A percentile compares a stretch with the other conserved stretches of the same genome.
phyloP scores from a whole-genome alignment of 2,113 vertebrate species.

The Geothlypis trichas region DNA sequence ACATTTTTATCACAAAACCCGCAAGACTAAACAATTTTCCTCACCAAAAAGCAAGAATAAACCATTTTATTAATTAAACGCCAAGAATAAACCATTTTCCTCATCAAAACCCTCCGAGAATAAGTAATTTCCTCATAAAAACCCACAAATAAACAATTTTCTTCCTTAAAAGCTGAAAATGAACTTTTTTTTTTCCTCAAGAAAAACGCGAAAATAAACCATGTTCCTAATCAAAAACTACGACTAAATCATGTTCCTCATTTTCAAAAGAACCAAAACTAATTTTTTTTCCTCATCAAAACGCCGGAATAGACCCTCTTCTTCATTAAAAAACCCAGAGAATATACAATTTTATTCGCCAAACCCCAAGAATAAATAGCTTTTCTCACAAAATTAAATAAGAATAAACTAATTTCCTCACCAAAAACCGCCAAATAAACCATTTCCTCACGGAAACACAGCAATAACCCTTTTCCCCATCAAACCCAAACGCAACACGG shows the following conservation, averaged over 20 bases:
- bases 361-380: neutral
- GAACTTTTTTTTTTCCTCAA: neutral
- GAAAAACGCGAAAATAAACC: neutral
- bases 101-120: neutral
- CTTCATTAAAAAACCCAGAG: neutral
- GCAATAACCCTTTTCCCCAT: neutral
- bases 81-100: neutral
- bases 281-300: neutral
- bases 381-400: neutral
- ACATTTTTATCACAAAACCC: neutral
- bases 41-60: neutral
- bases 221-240: neutral
- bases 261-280: neutral
- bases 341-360: neutral
- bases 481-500: fast-evolving
- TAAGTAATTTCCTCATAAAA: neutral
- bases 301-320: neutral
- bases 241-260: neutral
- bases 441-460: neutral
- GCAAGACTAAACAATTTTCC: neutral
- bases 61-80: neutral
- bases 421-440: neutral
- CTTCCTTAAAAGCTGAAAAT: neutral
- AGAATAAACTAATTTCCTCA: neutral
- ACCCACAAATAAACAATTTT: neutral